Base-by-base conservation (phyloP, 2,888 invertebrate species). In the Cephus spinipes region DNA sequence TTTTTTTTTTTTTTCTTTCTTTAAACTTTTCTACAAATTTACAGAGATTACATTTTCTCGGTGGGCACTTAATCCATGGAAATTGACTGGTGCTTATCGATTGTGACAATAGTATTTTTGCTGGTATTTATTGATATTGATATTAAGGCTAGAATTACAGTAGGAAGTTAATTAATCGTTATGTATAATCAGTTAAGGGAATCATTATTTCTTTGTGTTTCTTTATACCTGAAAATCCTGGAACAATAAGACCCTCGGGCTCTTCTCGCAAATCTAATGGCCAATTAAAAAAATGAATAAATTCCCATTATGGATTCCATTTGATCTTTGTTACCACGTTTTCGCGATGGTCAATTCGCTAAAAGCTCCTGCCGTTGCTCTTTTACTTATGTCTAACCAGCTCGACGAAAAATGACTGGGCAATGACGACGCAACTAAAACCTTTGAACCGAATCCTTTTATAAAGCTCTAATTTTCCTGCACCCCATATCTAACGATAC, bases 401-500 rank as follows among this genome's bases (percentile, higher is more conserved):
- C 76, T 76, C 71, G 76, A 83, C 84, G 84, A 88, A 86, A 87
- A 87, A 88, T 88, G 88, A 87, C 85, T 76, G 80, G 69, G 31
- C 81, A 76, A 85, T 88, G 87, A 88, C 87, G 83, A 55, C 79
- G 83, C 84, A 83, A 80, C 81, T 55, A 71, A 71, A 12, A 79
- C 34, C 74, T 73, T 33, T 55, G 75, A 79, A 69, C 81, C 81
- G 71, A 6, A 12, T 15, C 71, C 71, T 71, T 32, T 23, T 33
- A 32, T 71, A 9, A 31, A 3, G 32, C 31, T 71, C 71, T 71
- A 71, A 71, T 71, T 71, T 33, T 30, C 31, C 55, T 31, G 32
- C 71, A 15, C 71, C 71, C 71, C 9, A 23, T 12, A 35, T 74
- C 33, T 34, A 30, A 15, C 74, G 34, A 34, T 23, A 30, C 0